Evolutionary conservation across 2,888 invertebrate species (phyloP), one percentile per base, ranked within the genome.

Genomic region (Plebejus melissa): DNA sequence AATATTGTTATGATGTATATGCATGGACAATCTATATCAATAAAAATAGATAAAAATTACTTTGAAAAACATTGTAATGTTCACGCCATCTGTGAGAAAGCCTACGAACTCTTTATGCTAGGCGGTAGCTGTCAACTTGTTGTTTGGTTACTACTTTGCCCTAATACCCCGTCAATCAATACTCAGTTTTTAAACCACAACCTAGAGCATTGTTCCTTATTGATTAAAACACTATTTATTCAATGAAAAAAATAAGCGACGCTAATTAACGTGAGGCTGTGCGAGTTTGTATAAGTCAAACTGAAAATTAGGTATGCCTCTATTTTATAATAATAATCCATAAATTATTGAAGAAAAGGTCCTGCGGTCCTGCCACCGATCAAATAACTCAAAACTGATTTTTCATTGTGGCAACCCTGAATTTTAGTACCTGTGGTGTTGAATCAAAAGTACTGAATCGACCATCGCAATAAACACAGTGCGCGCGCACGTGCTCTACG

Each of bases 401-500:
- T 58, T 58, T 6, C 5, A 36, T 28, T 65, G 65, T 65, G 32
- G 65, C 65, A 36, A 5, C 13, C 65, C 65, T 36, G 6, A 16
- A 65, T 65, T 36, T 65, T 16, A 16, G 32, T 36, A 16, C 36
- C 72, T 72, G 72, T 54, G 54, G 54, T 9, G 50, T 50, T 72
- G 72, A 83, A 87, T 88, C 87, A 89, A 87, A 87, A 77, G 57
- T 58, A n/a, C 79, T 86, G 88, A 90, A 82, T 84, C 74, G 74
- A 74, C 28, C 74, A 16, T 22, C 22, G 84, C 90, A 87, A 88
- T 83, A 90, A 89, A 91, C 88, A 90, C 71, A 79, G 1, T 92
- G 92, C 92, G 92, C 91, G 92, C 92, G 92, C 92, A 90, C 76
- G 77, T 83, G 84, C 85, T 81, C 84, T 84, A 82, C 78, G 50